Evolutionary conservation across 92 coral and sea anemone genomes (phyloP).

Genomic region (Pocillopora meandrina): DNA sequence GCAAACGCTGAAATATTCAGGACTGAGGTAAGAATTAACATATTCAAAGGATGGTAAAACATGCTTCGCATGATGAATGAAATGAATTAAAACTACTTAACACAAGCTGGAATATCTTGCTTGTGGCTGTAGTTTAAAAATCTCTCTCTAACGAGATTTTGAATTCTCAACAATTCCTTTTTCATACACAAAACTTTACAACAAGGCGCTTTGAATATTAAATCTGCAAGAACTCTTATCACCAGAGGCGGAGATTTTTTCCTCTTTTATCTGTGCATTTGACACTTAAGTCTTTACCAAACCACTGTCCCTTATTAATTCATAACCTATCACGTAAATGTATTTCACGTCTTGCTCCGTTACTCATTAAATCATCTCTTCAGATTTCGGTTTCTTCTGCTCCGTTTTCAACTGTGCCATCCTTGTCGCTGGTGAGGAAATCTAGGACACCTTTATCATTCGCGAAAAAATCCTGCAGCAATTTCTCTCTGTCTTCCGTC

Average conservation of each 20-base stretch:
- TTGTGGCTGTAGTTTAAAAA: background rate
- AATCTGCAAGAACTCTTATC: background rate
- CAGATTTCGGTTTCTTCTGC: slow-evolving; percentile 37
- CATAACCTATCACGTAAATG: background rate
- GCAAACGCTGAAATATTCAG: background rate
- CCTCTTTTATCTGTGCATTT: background rate
- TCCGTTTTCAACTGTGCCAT: slow-evolving; percentile 11
- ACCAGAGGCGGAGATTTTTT: background rate
- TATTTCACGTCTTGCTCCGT: background rate
- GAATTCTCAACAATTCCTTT: background rate
- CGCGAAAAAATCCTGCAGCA: slow-evolving; percentile 86
- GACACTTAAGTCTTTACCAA: background rate
- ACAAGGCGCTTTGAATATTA: background rate
- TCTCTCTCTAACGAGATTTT: slow-evolving; percentile 2
- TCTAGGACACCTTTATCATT: slow-evolving; percentile 90
- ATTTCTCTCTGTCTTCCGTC: slow-evolving; percentile 64
- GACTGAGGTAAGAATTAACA: background rate
- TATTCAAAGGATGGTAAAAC: background rate
- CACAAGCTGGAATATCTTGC: background rate
- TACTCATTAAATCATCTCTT: background rate
- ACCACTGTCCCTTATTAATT: background rate
- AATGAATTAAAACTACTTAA: slow-evolving; percentile 6
- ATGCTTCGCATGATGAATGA: slow-evolving; percentile 42
- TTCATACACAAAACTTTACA: background rate
- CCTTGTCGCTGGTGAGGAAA: slow-evolving; percentile 59